Evolutionary conservation across 2,888 invertebrate genomes (phyloP), one percentile per base, ranked within the genome.

Genomic region (Drosophila multiciliata): DNA sequence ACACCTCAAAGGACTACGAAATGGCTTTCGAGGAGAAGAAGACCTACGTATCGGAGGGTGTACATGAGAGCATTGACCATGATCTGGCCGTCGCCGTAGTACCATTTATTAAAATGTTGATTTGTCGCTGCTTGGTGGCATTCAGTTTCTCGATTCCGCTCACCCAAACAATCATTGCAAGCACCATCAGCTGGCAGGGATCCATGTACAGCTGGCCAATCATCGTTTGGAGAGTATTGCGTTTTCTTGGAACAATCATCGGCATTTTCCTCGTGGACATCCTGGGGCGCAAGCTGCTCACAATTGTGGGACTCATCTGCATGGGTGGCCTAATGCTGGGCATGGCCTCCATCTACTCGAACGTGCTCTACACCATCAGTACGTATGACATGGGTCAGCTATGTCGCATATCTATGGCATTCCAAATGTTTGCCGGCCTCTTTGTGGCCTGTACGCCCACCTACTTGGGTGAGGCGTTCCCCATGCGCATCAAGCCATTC

Each of bases 401-500:
- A 4, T 80, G 75, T n/a, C 75, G 79, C 20, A 60, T 90, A 6
- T 75, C 76, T 2, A 62, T 92, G 61, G 64, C 70, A 5, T 77
- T 76, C 53, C 91, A 92, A 66, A 67, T 86, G 23, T 86, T 91
- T 48, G 80, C 83, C 0, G 91, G 92, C 5, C 52, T 91, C 6
- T 90, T 75, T 23, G 78, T 85, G 1, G 83, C 91, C n/a, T 78
- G 78, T 32, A 83, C 89, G 2, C 82, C 91, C 2, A 67, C 75
- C 5, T 91, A 89, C 52, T 49, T 91, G 75, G 86, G 90, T 0
- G 92, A 92, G 65, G 91, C 91, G 0, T 92, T 91, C 9, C 89
- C 91, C 0, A 32, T 91, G 55, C 75, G 79, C 0, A 67, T 84
- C 0, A 91, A 91, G 42, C 83, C 91, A 0, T 87, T 68, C 42